phyloP scores from a whole-genome alignment of 2,797 vertebrate genomes.

The Heterohyrax brucei region DNA sequence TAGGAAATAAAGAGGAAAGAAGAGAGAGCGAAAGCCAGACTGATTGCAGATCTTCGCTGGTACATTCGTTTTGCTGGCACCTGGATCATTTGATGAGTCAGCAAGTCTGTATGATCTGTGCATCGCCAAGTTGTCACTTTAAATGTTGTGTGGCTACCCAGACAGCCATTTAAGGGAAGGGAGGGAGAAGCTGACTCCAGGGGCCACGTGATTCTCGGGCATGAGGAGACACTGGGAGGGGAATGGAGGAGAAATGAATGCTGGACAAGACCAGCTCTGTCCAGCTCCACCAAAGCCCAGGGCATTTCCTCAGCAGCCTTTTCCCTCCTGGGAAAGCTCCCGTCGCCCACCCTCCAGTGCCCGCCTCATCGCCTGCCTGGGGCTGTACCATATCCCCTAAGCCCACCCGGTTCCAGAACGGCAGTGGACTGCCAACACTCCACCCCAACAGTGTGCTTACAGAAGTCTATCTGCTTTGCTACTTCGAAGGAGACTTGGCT shows the following conservation, averaged over 20 bases:
- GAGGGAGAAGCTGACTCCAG: neutral
- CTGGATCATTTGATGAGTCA: constrained; percentile 72
- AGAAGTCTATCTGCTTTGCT: neutral
- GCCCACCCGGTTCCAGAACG: neutral
- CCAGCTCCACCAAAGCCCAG: neutral
- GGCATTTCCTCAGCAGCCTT: neutral
- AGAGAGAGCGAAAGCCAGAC: neutral
- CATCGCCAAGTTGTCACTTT: constrained; percentile 61
- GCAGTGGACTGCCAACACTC: too few species aligned
- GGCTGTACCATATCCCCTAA: neutral
- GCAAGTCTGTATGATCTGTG: constrained; percentile 47
- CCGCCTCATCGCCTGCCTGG: neutral
- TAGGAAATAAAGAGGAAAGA: neutral
- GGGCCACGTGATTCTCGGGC: fast-evolving
- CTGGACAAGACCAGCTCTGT: neutral
- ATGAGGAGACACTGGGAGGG: neutral
- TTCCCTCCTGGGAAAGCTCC: neutral
- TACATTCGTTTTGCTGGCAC: neutral
- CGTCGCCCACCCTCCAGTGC: neutral
- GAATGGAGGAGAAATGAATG: constrained; percentile 14
- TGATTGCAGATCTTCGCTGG: neutral
- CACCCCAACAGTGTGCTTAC: neutral
- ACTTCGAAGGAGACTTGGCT: neutral
- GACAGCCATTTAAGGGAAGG: constrained; percentile 57
- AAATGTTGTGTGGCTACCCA: constrained; percentile 21